Evolutionary conservation across 2,888 invertebrate species (phyloP).

Genomic region (Rhorus exstirpatorius): DNA sequence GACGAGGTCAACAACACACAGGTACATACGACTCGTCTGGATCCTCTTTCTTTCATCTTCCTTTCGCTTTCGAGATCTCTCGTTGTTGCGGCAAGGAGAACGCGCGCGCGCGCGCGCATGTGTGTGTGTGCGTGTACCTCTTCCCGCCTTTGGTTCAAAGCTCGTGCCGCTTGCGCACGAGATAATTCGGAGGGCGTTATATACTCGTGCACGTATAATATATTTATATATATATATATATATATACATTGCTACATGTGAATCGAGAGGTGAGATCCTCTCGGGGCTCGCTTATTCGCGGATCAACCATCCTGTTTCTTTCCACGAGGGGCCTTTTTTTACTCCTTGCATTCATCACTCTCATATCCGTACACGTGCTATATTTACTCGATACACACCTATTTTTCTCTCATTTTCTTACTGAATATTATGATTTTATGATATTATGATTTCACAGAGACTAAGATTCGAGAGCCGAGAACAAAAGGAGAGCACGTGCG

Average conservation of each 20-base stretch:
- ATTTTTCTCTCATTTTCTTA: constrained; percentile 17
- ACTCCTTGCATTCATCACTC: constrained; percentile 34
- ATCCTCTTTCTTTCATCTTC: constrained; percentile 60
- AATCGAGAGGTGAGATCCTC: constrained; percentile 28
- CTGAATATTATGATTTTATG: neutral
- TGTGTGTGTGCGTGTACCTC: constrained; percentile 11
- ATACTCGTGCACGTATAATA: neutral
- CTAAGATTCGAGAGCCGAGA: neutral
- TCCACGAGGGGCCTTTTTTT: constrained; percentile 31
- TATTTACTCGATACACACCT: constrained; percentile 33
- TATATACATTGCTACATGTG: neutral
- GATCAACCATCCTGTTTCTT: constrained; percentile 41
- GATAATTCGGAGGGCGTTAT: constrained; percentile 59
- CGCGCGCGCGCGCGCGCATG: too few species aligned
- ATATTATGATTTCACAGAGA: too few species aligned
- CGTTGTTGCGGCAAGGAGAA: constrained; percentile 17
- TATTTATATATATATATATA: neutral
- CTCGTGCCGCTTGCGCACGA: constrained; percentile 61
- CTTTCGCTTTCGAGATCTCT: constrained; percentile 62
- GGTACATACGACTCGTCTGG: constrained; percentile 50
- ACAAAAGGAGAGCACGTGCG: constrained; percentile 2
- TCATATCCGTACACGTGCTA: constrained; percentile 8
- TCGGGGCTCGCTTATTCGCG: constrained; percentile 30
- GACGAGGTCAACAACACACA: constrained; percentile 68
- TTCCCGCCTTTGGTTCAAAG: constrained; percentile 44